Conservation (phyloP, 2,797 vertebrate genomes). For the Acrossocheilus fasciatus region DNA sequence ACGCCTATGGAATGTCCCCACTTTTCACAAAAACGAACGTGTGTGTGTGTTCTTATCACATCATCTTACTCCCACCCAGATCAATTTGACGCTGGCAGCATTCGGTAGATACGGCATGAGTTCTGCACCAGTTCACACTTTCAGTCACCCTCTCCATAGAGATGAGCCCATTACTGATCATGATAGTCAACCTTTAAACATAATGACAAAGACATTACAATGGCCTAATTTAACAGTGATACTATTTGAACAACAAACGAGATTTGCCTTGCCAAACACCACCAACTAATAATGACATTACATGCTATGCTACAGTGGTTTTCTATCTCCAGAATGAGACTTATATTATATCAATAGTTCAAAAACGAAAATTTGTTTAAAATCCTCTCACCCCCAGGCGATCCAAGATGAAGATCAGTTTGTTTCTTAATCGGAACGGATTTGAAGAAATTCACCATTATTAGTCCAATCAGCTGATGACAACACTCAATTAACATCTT, state of each 20-base stretch:
- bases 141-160: neutral
- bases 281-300: neutral
- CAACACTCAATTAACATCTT: neutral
- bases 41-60: neutral
- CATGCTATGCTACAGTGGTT: neutral
- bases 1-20: no score
- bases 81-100: neutral
- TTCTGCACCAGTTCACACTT: neutral
- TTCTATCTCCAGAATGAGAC: neutral
- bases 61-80: neutral
- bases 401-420: neutral
- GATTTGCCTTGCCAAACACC: neutral
- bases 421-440: neutral
- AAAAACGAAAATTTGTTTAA: neutral
- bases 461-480: no score
- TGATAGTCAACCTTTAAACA: neutral
- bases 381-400: neutral
- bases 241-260: neutral
- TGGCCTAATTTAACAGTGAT: neutral
- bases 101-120: neutral
- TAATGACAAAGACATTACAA: slow-evolving; percentile 2
- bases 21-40: no score
- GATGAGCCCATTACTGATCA: neutral
- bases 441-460: neutral
- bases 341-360: neutral